A percentile compares a stretch with the other conserved stretches of the same genome.
Conservation (phyloP, 2,797 vertebrate genomes). For the Brotogeris chrysoptera region DNA sequence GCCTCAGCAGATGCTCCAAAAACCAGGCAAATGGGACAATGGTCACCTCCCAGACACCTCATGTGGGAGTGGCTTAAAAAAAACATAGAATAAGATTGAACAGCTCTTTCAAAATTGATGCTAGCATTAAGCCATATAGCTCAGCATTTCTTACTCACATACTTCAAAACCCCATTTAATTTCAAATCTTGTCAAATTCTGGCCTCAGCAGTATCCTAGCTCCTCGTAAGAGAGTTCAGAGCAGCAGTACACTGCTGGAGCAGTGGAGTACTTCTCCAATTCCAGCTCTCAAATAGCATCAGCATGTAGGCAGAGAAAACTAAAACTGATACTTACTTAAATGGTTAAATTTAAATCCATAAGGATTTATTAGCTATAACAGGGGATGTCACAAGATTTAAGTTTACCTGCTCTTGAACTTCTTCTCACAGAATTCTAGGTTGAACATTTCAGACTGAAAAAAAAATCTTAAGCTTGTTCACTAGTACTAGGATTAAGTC, state of each 20-base stretch:
- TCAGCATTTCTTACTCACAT: background rate
- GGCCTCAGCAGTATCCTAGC: background rate
- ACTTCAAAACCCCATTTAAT: background rate
- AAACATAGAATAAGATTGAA: background rate
- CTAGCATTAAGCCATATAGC: background rate
- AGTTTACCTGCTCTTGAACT: background rate
- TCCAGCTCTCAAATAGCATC: background rate
- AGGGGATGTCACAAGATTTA: background rate
- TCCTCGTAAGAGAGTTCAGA: background rate
- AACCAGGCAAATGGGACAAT: background rate
- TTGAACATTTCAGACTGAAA: background rate
- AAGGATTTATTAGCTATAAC: background rate
- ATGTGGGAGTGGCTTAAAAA: background rate
- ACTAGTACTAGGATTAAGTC: background rate
- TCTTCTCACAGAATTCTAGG: background rate
- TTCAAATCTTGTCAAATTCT: background rate
- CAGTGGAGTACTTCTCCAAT: background rate
- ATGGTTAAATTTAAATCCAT: background rate
- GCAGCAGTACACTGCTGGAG: background rate
- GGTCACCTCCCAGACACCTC: background rate
- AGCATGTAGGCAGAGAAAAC: background rate
- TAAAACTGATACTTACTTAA: background rate
- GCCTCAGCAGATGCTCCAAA: background rate
- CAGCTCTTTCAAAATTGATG: background rate
- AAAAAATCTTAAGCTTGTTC: background rate